Percentiles rank a stretch among this genome's conserved stretches.
These are phyloP conservation scores for Podargus strigoides DNA, from an alignment of 2,797 vertebrate genomes.

Conservation along the genomic window DNA sequence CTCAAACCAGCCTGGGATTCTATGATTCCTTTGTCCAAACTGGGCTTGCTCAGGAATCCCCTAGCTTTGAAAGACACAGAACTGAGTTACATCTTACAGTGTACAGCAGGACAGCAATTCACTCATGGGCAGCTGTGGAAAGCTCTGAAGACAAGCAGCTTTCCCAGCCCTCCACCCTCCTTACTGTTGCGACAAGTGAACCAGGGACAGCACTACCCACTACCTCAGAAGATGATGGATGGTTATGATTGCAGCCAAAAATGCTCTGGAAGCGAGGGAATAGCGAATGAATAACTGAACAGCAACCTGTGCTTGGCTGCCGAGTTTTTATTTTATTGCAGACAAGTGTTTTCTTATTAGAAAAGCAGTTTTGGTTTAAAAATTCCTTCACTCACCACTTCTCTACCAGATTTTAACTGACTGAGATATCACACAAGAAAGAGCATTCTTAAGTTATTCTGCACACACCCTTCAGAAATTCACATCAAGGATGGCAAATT, in stretches of 20 bases:
- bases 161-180: background rate
- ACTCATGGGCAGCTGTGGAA: accelerated
- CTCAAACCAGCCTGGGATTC: too few species aligned
- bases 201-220: background rate
- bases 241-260: background rate
- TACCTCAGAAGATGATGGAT: background rate
- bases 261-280: background rate
- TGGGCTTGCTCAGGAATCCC: background rate
- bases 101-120: background rate
- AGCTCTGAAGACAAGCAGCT: background rate
- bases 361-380: background rate
- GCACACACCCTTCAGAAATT: background rate
- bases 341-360: background rate
- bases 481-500: background rate
- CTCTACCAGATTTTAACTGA: background rate
- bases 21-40: too few species aligned
- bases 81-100: background rate
- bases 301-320: background rate
- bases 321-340: background rate
- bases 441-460: background rate
- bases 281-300: background rate
- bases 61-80: background rate
- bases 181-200: background rate
- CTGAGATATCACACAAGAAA: background rate
- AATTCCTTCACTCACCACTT: background rate